Evolutionary conservation across 2,113 vertebrate species (phyloP).

Genomic region (Mandrillus leucophaeus): DNA sequence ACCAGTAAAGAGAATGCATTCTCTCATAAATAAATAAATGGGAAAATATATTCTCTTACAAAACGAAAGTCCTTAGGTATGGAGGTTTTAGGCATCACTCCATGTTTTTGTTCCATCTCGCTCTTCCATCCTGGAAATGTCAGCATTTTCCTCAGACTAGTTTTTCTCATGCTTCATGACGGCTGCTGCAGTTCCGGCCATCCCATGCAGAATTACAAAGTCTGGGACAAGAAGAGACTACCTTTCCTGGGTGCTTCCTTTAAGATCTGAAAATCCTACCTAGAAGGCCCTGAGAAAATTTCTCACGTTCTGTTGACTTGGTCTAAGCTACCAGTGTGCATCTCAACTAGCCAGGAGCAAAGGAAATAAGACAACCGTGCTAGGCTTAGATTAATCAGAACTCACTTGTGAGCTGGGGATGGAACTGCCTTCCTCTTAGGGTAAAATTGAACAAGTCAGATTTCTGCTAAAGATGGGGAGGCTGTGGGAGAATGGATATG

Average conservation of each 20-base stretch:
- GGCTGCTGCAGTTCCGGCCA: not conserved
- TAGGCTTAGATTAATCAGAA: not conserved
- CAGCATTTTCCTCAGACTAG: not conserved
- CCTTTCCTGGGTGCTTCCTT: not conserved
- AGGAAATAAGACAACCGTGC: not conserved
- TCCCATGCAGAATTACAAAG: not conserved
- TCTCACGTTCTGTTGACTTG: not conserved
- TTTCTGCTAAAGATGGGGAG: not conserved
- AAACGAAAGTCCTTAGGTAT: not conserved
- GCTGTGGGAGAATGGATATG: not conserved
- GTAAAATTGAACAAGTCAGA: not conserved
- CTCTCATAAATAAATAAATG: not conserved
- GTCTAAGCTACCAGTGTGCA: not conserved
- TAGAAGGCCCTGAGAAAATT: not conserved
- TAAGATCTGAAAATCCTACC: slow-evolving; percentile 11
- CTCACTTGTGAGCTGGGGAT: not conserved
- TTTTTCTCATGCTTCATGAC: not conserved
- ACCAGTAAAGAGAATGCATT: not conserved
- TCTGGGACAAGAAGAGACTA: not conserved
- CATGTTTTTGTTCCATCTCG: not conserved
- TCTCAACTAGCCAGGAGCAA: not conserved
- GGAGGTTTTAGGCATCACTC: not conserved
- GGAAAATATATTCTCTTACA: not conserved
- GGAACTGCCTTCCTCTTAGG: not conserved
- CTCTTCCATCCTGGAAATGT: not conserved